Conservation (phyloP, 37 sponge, comb jelly and placozoan species). For the Hexactinellida sp. region DNA sequence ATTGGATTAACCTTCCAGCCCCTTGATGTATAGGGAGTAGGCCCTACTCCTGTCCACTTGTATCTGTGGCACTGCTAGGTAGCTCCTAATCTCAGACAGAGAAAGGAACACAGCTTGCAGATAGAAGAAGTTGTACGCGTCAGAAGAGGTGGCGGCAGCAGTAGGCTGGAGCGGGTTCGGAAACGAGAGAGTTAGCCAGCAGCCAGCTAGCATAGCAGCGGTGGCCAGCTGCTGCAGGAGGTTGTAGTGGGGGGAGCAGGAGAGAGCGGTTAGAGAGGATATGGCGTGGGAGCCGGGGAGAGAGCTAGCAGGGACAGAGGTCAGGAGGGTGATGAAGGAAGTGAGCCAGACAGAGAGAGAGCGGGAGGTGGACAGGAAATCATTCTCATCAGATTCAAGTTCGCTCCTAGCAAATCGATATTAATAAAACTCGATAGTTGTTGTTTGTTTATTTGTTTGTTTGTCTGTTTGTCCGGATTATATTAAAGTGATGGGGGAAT, state of each 20-base stretch:
- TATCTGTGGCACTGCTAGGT: background rate
- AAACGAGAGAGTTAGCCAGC: background rate
- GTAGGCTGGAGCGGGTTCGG: background rate
- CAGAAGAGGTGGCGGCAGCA: background rate
- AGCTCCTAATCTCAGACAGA: background rate
- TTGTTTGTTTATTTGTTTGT: no score
- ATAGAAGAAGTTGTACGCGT: background rate
- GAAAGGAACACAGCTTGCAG: background rate
- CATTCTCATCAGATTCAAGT: background rate
- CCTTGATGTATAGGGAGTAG: background rate
- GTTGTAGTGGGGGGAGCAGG: background rate
- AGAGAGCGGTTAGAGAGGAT: background rate
- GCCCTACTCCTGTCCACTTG: background rate
- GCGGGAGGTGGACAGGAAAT: background rate
- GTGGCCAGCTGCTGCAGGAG: background rate
- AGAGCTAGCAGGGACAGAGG: background rate
- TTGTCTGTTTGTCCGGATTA: no score
- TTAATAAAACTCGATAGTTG: no score
- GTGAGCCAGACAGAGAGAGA: background rate
- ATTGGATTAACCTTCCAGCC: background rate
- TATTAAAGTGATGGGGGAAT: no score
- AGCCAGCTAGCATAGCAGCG: background rate
- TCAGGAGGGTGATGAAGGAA: background rate
- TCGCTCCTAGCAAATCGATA: background rate
- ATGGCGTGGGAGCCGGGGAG: background rate